Base-by-base conservation (phyloP, 1,140 invertebrate species). In the Leguminivora glycinivorella region DNA sequence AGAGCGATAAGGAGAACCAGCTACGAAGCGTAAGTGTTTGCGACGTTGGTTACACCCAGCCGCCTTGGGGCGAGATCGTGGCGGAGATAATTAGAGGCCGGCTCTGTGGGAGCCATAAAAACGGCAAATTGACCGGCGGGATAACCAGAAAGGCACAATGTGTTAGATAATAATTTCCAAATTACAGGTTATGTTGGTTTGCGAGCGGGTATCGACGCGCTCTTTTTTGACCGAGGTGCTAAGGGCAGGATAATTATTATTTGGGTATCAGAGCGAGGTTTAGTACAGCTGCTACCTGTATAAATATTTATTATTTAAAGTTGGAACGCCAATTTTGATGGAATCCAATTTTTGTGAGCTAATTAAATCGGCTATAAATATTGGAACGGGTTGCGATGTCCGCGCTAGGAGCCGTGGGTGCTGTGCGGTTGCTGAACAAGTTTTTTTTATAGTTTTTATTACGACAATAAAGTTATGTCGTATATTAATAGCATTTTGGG, bases 81-180 rank as follows among this genome's bases (percentile, higher is more conserved):
- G 84, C 79, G 56, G 83, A 89, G 84, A 89, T 91, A 90, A 91
- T 91, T 90, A 91, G 85, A 91, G 88, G 83, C 83, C 89, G 84
- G 85, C 87, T 80, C 84, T 86, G 84, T 89, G 87, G 87, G 82
- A 87, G 89, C 88, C 83, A 91, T 91, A 91, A 91, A 91, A 91
- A 91, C 87, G 83, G 89, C 89, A 89, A 91, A 91, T 89, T 91
- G 89, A 91, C 88, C 89, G 89, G 88, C 89, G 89, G 89, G 89
- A 91, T 90, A 89, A 90, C 83, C 89, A 90, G 87, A 91, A 90
- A 91, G 89, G 87, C 88, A 90, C 86, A 91, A 91, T 91, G 89
- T 91, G 89, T 91, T 91, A 91, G 89, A 91, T 91, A 91, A 90
- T 90, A 90, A 91, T 91, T 91, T 91, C 88, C 88, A 90, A 91